These are phyloP conservation scores for Pissodes strobi DNA, from an alignment of 1,140 invertebrate species.

Conservation along the genomic window DNA sequence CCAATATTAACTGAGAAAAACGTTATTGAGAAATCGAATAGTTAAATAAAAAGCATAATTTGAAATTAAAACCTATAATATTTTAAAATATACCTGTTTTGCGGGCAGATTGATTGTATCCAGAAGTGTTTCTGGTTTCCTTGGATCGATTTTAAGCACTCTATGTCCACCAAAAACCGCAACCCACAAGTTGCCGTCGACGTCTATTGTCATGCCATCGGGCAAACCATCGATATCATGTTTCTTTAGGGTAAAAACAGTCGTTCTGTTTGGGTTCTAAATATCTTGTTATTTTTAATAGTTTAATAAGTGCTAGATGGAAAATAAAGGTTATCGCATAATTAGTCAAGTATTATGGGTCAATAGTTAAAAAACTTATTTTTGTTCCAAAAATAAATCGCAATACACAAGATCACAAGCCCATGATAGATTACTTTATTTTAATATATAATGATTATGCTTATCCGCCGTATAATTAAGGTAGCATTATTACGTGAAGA, in stretches of 20 bases:
- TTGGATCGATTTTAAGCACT: slow-evolving; percentile 52
- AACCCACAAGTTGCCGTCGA: slow-evolving; percentile 68
- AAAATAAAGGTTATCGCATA: too few species aligned
- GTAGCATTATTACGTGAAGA: too few species aligned
- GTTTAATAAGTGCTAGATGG: too few species aligned
- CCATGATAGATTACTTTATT: too few species aligned
- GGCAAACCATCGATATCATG: slow-evolving; percentile 55
- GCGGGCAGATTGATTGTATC: slow-evolving; percentile 44
- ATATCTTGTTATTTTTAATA: too few species aligned
- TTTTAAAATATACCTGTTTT: slow-evolving; percentile 41
- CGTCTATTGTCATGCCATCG: slow-evolving; percentile 74
- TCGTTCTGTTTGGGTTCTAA: slow-evolving; percentile 42
- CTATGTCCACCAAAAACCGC: slow-evolving; percentile 58
- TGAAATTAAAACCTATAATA: too few species aligned
- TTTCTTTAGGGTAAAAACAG: slow-evolving; percentile 41
- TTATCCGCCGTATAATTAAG: too few species aligned
- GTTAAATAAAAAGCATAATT: not conserved
- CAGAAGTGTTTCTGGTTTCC: slow-evolving; percentile 44
- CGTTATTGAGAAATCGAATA: not conserved
- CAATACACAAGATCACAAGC: too few species aligned
- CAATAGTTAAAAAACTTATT: too few species aligned
- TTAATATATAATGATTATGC: too few species aligned
- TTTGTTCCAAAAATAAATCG: too few species aligned
- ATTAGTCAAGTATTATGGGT: too few species aligned
- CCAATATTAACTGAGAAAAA: not conserved